Base-by-base conservation (phyloP, 2,888 invertebrate genomes). In the Oeneis ivallda region DNA sequence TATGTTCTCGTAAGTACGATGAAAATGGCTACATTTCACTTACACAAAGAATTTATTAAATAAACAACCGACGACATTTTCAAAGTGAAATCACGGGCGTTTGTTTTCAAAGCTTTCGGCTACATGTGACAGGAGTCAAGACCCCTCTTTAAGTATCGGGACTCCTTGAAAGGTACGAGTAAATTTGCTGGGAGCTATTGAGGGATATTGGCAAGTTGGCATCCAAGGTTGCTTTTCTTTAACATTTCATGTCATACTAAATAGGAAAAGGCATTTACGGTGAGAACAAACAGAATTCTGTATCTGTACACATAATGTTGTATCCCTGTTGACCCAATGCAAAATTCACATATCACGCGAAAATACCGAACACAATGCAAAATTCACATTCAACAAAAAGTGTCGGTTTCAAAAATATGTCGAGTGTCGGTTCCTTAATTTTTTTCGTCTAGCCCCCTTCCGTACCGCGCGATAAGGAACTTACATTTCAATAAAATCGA, bases 91-190 rank as follows among this genome's bases (percentile, higher is more conserved):
- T 56, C 61, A 62, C 58, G 43, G 50, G 61, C 52, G 64, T 62
- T 64, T 64, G 53, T 60, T 66, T 45, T 64, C 65, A 67, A 67
- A 47, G 52, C 37, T 49, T 41, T 17, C 41, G 9, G 62, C 50
- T 63, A 70, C 60, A 64, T 63, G 70, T 74, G 73, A 75, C 74
- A 70, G 56, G 17, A 41, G 39, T 26, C 26, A 26, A 26, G 26
- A 26, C 26, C 62, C 66, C 71, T 68, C 66, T 70, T 72, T 66
- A 71, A 73, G 73, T 70, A 67, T 66, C 70, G 63, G 65, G 68
- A 60, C 69, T 65, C 61, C 62, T 68, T 69, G 65, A 71, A 69
- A 65, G 61, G 65, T n/a, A n/a, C n/a, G n/a, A n/a, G n/a, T 58
- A 58, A 67, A 65, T 56, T 66, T 62, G 47, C 65, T 52, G 54